Base-by-base conservation (phyloP, 2,797 vertebrate species). In the Luscinia megarhynchos region DNA sequence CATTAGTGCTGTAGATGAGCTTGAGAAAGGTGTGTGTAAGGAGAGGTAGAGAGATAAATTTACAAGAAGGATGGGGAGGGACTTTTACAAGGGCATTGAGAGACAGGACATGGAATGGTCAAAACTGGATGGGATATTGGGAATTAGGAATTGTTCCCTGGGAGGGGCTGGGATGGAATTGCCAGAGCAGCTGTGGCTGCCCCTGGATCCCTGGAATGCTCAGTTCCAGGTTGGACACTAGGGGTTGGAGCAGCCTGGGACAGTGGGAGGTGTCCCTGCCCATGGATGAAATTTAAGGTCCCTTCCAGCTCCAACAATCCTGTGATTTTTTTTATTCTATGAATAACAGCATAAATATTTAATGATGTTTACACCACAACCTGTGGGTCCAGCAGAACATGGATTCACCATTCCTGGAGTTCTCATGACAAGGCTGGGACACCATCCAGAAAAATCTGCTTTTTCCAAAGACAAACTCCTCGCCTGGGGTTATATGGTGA, bases 201-300 rank as follows among this genome's bases (percentile, higher is more conserved):
- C 67, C 38, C 67, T 86, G 73, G 30, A 73, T 58, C 84, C 51
- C 51, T 87, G 75, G 76, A 66, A n/a, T 73, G 85, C 3, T 19
- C 68, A 16, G 38, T 53, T 20, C 30, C 85, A 61, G 68, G 40
- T 0, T 88, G 76, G 67, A 29, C 7, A 18, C 0, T 51, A n/a
- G 66, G 62, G 32, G 15, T 24, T 75, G 7, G 58, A 72, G 59
- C 67, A 51, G 5, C 43, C 58, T 72, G 84, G 54, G 2, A 30
- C 34, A 30, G 21, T 54, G 61, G 54, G 0, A 74, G 17, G 14
- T 13, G 61, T 34, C 69, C 68, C 40, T 87, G 53, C 68, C 68
- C 38, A 18, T 18, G 40, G 30, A 0, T 34, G 30, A 0, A 0
- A 1, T 40, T 61, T 11, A 0, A 59, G 4, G 3, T 32, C 24